These are phyloP conservation scores for Phengaris alcon DNA, from an alignment of 2,888 invertebrate genomes.

Conservation along the genomic window DNA sequence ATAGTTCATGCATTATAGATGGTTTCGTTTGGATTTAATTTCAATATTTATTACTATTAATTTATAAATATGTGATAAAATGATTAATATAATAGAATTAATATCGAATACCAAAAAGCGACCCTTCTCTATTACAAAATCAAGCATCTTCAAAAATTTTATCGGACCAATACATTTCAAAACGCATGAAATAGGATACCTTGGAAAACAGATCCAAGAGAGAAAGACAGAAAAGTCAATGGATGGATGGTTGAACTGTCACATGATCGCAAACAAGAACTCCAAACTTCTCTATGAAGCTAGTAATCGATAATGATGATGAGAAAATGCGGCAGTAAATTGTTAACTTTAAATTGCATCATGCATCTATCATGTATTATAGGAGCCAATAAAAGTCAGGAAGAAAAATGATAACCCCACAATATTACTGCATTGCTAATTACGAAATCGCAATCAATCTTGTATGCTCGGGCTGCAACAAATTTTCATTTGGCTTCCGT, in stretches of 20 bases:
- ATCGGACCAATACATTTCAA: neutral
- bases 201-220: no score
- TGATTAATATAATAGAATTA: conserved; percentile 11
- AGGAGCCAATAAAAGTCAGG: conserved; percentile 21
- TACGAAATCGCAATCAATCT: conserved; percentile 57
- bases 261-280: no score
- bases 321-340: neutral
- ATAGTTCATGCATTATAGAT: neutral
- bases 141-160: neutral
- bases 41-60: neutral
- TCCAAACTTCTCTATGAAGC: no score
- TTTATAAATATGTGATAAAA: neutral
- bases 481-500: conserved; percentile 53
- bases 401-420: conserved; percentile 24
- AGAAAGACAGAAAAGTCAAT: no score
- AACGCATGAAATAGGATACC: neutral
- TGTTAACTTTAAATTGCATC: conserved; percentile 9
- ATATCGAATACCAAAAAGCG: neutral
- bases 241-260: no score
- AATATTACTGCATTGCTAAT: conserved; percentile 51
- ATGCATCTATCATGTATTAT: conserved; percentile 17
- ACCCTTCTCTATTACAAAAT: conserved; percentile 1
- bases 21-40: neutral
- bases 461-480: conserved; percentile 40
- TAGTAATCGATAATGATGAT: neutral